These are phyloP conservation scores for Gadopsis marmoratus DNA, from an alignment of 2,797 vertebrate species.

Conservation along the genomic window DNA sequence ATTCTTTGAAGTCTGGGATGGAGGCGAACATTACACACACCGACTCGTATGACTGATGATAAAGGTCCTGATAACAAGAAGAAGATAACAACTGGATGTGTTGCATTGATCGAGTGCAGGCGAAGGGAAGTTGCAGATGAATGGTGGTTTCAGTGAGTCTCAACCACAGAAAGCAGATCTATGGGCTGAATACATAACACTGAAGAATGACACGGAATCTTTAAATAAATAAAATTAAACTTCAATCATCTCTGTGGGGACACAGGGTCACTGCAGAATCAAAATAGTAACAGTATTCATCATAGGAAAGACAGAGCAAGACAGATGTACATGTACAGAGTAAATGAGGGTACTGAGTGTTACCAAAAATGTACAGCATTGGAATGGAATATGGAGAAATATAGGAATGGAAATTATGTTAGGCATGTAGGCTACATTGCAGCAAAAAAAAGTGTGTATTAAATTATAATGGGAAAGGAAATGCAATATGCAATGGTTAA, in stretches of 20 bases:
- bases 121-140: conserved; percentile 15
- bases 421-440: conserved; percentile 1
- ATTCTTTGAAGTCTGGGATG: conserved; percentile 98
- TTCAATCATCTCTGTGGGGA: conserved; percentile 52
- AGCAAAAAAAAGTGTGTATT: neutral
- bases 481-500: neutral
- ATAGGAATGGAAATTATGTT: conserved; percentile 2
- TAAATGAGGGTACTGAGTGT: neutral
- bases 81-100: conserved; percentile 40
- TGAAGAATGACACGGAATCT: conserved; percentile 28
- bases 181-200: conserved; percentile 20
- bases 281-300: conserved; percentile 37
- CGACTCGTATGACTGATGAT: conserved; percentile 96
- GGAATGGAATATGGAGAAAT: conserved; percentile 10
- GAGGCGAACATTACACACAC: conserved; percentile 99
- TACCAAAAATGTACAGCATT: neutral
- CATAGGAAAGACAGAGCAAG: conserved; percentile 15
- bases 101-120: conserved; percentile 19
- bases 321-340: conserved; percentile 16
- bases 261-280: conserved; percentile 4
- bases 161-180: conserved; percentile 28
- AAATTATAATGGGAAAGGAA: neutral
- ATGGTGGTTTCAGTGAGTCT: conserved; percentile 5
- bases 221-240: conserved; percentile 44
- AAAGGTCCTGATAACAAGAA: conserved; percentile 89